Evolutionary conservation across 1,140 invertebrate genomes (phyloP), one percentile per base, ranked within the genome.

Genomic region (Euwallacea fornicatus): DNA sequence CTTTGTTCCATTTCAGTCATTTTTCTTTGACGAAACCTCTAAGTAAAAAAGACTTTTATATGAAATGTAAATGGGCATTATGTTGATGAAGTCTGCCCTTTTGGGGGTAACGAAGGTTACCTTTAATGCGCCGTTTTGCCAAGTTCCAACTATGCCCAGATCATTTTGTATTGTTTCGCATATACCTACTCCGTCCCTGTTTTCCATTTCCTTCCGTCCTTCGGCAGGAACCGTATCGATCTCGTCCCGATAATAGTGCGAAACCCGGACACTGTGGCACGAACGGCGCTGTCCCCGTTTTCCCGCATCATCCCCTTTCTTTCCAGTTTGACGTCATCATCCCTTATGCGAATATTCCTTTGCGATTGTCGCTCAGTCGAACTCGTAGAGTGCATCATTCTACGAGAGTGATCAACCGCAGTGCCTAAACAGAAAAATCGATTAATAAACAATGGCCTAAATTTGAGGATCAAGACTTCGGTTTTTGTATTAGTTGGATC

Each of bases 301-400:
- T 7, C 11, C 56, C 42, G 56, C 58, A 55, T 55, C 66, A 68
- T 59, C 50, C 66, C 50, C 54, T 68, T 43, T 55, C 53, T 16
- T 68, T 68, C 21, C 66, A 68, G 66, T 60, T 68, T 68, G 66
- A 68, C 66, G 66, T 68, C 66, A 68, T 42, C 66, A 46, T 53
- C 11, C 43, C 41, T 21, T 15, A 53, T 54, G 55, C 66, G 66
- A 59, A 68, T 55, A 47, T 61, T 42, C 21, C 55, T 10, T 15
- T 8, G 8, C 16, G n/a, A 11, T 7, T n/a, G 8, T 33, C 50
- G 7, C 16, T 8, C 9, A 42, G 15, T 63, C 42, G 16, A 8
- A 63, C 16, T 56, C 54, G 54, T 56, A 56, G 54, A 56, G 42
- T 43, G 59, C 21, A 33, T 33, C 59, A 61, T 15, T 58, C 21